A percentile compares a stretch with the other conserved stretches of the same genome.
phyloP scores from a whole-genome alignment of 2,888 invertebrate species.

The Pterobdella sp. region DNA sequence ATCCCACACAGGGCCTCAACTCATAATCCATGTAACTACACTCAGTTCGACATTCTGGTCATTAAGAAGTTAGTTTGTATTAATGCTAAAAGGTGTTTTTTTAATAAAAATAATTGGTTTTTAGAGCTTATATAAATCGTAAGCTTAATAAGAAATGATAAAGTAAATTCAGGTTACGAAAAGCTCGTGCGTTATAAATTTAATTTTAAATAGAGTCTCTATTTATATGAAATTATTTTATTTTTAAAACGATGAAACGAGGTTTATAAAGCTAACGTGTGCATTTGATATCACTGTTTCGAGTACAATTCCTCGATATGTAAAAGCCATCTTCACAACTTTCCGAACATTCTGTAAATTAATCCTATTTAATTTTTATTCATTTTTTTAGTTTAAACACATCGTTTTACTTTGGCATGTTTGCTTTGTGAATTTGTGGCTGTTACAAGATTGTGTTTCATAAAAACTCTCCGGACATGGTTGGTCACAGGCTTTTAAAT shows the following conservation, averaged over 20 bases:
- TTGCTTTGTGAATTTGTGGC: not conserved
- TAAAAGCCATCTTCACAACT: conserved; percentile 36
- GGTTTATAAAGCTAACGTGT: conserved; percentile 28
- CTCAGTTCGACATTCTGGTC: conserved; percentile 34
- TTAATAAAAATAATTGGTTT: too few relatives aligned
- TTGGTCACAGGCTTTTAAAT: conserved; percentile 1
- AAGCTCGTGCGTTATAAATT: too few relatives aligned
- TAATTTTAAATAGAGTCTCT: too few relatives aligned
- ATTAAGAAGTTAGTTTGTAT: too few relatives aligned
- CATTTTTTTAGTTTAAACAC: not conserved
- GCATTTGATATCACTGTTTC: conserved; percentile 33
- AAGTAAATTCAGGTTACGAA: too few relatives aligned
- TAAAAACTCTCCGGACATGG: conserved; percentile 11
- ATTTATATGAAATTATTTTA: too few relatives aligned
- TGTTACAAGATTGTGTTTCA: conserved; percentile 6
- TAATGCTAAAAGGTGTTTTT: too few relatives aligned
- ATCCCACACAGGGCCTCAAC: conserved; percentile 36
- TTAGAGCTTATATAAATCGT: too few relatives aligned
- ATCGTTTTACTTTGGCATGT: not conserved
- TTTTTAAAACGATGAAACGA: too few relatives aligned
- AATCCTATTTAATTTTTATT: not conserved
- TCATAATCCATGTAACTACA: conserved; percentile 35
- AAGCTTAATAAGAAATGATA: too few relatives aligned
- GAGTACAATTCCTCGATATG: conserved; percentile 34
- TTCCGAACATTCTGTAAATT: conserved; percentile 34